Conservation (phyloP, 2,888 invertebrate species). For the Limnephilus auricula region DNA sequence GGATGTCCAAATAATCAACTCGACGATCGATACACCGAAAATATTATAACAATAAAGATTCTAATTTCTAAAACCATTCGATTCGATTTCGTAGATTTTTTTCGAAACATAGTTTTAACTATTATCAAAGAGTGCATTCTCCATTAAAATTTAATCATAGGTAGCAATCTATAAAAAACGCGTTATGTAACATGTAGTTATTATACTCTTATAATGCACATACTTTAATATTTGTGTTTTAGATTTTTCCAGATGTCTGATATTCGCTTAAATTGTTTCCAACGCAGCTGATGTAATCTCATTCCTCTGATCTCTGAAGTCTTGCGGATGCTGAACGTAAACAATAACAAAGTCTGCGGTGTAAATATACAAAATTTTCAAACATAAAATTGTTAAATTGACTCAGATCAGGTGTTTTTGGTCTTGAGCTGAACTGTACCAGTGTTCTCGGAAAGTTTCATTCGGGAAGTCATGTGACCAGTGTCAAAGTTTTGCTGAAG, state of each 20-base stretch:
- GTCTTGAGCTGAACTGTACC: background rate
- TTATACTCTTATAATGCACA: background rate
- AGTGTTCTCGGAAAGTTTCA: background rate
- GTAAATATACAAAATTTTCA: background rate
- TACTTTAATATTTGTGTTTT: background rate
- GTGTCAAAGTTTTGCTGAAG: background rate
- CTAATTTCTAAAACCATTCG: background rate
- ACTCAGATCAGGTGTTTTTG: background rate
- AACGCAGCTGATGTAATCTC: background rate
- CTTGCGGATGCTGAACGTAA: background rate
- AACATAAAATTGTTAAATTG: background rate
- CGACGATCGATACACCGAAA: no score
- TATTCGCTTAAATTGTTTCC: background rate
- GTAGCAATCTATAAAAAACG: background rate
- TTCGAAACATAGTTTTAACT: background rate
- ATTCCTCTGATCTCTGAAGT: background rate
- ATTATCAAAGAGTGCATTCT: background rate
- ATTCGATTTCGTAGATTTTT: background rate
- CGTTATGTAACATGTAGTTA: background rate
- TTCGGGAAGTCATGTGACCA: background rate
- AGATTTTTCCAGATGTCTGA: background rate
- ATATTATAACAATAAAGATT: no score
- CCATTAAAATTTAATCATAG: background rate
- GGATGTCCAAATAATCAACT: no score
- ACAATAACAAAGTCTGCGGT: conserved; percentile 2